Evolutionary conservation across 2,113 vertebrate species (phyloP).

Genomic region (Psophia crepitans): DNA sequence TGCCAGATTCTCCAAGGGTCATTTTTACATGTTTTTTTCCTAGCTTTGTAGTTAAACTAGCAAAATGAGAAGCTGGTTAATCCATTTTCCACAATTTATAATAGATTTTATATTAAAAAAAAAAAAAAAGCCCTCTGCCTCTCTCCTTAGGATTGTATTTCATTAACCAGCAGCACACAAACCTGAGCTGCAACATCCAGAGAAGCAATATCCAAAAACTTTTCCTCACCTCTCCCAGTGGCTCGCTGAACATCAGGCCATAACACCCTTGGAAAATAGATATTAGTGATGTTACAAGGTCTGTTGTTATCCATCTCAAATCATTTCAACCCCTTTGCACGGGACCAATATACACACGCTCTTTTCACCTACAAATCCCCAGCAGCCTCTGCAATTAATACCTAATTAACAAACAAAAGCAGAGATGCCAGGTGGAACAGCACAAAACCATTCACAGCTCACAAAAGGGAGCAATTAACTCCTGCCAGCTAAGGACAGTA

Average conservation of each 20-base stretch:
- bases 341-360: background rate
- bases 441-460: conserved; percentile 43
- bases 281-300: background rate
- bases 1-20: background rate
- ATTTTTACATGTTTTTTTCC: background rate
- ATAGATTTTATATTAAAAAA: background rate
- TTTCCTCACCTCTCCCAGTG: conserved; percentile 7
- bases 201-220: conserved; percentile 53
- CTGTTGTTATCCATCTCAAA: background rate
- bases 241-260: background rate
- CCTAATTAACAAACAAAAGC: conserved; percentile 73
- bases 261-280: background rate
- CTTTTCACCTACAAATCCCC: conserved; percentile 48
- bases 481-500: conserved; percentile 20
- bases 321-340: background rate
- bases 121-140: background rate
- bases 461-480: conserved; percentile 68
- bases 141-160: background rate
- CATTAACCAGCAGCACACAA: background rate
- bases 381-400: conserved; percentile 66
- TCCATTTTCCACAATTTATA: background rate
- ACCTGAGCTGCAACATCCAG: background rate
- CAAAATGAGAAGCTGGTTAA: background rate
- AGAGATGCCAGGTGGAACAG: conserved; percentile 68
- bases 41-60: background rate